Base-by-base conservation (phyloP, 1,140 invertebrate species). In the Ericerus pela region DNA sequence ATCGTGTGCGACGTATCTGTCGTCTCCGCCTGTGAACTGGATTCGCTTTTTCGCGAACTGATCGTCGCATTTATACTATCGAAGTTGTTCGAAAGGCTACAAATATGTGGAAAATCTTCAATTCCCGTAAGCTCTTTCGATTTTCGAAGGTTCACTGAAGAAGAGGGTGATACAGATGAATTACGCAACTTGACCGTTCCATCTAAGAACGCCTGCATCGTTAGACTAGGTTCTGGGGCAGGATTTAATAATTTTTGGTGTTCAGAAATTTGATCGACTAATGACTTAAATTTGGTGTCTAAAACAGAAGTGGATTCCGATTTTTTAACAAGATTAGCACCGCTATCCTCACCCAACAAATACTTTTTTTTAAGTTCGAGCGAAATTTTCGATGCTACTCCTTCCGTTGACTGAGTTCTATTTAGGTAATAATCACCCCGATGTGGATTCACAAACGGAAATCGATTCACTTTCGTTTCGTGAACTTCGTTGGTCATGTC, bases 231-330 rank as follows among this genome's bases (percentile, higher is more conserved):
- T 58, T 81, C 78, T 0, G 81, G 74, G 0, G 86, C 83, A 0
- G 86, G 85, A 68, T 88, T 84, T 30, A 92, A 65, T 56, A 90
- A 68, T 64, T 91, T 91, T 64, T 93, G 88, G 61, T 87, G 84
- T 65, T 91, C 87, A 1, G 86, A 88, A 57, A 92, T 91, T 55
- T 81, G 84, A 26, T 83, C 85, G 31, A 86, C 79, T 59, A 91
- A 81, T 43, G 79, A 84, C 68, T 85, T 81, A 41, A 92, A 76
- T 63, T 84, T 83, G 1, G 82, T 85, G 63, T 90, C 87, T 8
- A 91, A 73, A 53, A 85, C 83, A 0, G 85, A 84, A 0, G 85
- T 80, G 18, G 86, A 88, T n/a, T 84, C 85, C 0, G 85, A 88
- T 63, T 88, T 88, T 61, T 82, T 76, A 4, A 87, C 80, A 1